Evolutionary conservation across 2,797 vertebrate genomes (phyloP).

Genomic region (Cirrhinus molitorella): DNA sequence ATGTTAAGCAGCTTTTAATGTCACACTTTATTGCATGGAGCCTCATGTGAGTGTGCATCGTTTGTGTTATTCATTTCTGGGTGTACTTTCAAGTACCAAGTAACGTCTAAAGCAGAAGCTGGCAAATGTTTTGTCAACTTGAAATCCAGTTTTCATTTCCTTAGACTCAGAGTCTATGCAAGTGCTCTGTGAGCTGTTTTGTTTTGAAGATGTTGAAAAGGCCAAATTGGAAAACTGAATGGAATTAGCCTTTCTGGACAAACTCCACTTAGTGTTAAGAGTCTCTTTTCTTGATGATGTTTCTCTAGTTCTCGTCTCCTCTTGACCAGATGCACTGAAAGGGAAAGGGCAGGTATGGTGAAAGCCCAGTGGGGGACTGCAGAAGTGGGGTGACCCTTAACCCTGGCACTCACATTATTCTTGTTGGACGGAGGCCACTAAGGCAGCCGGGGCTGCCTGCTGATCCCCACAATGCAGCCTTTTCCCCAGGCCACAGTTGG

Average conservation of each 20-base stretch:
- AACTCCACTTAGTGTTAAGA: constrained; percentile 73
- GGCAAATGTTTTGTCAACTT: constrained; percentile 3
- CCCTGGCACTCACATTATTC: constrained; percentile 87
- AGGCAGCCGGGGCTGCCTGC: constrained; percentile 87
- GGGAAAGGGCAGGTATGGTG: constrained; percentile 84
- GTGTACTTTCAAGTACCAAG: neutral
- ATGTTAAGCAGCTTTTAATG: constrained; percentile 1
- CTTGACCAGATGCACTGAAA: constrained; percentile 52
- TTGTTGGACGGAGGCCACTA: constrained; percentile 79
- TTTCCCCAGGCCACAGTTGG: constrained; percentile 80
- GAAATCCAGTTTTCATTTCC: neutral
- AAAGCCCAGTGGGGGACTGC: constrained; percentile 64
- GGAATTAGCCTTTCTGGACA: constrained; percentile 73
- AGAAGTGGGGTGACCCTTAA: constrained; percentile 84
- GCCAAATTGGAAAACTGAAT: constrained; percentile 42
- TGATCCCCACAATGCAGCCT: constrained; percentile 88
- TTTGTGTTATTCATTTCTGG: neutral
- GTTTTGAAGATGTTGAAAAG: constrained; percentile 19
- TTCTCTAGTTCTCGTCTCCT: constrained; percentile 35
- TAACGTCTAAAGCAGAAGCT: neutral
- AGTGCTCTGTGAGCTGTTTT: neutral
- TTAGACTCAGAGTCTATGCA: constrained; percentile 1
- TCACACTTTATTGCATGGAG: neutral
- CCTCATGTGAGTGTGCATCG: neutral
- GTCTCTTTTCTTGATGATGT: constrained; percentile 10